Base-by-base conservation (phyloP, 37 sponge, comb jelly and placozoan genomes). In the Diacarnus erythraeanus region DNA sequence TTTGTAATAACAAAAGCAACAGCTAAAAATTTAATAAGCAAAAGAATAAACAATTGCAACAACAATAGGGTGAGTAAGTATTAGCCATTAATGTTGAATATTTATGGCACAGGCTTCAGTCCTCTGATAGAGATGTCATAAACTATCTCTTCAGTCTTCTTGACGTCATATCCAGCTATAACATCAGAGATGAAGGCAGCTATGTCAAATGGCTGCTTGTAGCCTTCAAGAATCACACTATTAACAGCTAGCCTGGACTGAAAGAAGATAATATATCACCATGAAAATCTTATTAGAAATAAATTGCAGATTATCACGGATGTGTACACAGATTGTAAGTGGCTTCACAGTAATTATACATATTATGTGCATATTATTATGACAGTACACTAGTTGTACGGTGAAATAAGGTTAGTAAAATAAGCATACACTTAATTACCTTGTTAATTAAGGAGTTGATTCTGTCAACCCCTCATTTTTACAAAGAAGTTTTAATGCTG, bases 61-160 rank as follows among this genome's bases (percentile, higher is more conserved):
- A n/a, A n/a, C 51, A 47, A 12, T 12, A 15, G 12, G 6, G 51
- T 15, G 6, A 47, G 51, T 15, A 15, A 47, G 51, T 6, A n/a
- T n/a, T n/a, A n/a, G n/a, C n/a, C n/a, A n/a, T n/a, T n/a, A n/a
- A n/a, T n/a, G n/a, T 47, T 47, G 10, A 15, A 47, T 6, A 12
- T 47, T 47, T 12, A 47, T 12, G 22, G 4, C 6, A n/a, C 26
- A 71, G 54, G 83, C 61, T 78, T 89, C 23, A 94, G 71, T 27
- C 91, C 88, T 63, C 94, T 72, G 44, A 94, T 83, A 29, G 85
- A 76, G 42, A 94, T 79, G 59, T 94, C 94, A 71, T 94, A 94
- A 8, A 94, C 91, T 34, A 94, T 88, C 44, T 87, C 94, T 75
- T 94, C 94, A 3, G 87, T 66, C 71, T 90, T 94, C 61, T 87